phyloP scores from a whole-genome alignment of 30 jellyfish, hydroid and myxozoan species.

The Mastigias papua region DNA sequence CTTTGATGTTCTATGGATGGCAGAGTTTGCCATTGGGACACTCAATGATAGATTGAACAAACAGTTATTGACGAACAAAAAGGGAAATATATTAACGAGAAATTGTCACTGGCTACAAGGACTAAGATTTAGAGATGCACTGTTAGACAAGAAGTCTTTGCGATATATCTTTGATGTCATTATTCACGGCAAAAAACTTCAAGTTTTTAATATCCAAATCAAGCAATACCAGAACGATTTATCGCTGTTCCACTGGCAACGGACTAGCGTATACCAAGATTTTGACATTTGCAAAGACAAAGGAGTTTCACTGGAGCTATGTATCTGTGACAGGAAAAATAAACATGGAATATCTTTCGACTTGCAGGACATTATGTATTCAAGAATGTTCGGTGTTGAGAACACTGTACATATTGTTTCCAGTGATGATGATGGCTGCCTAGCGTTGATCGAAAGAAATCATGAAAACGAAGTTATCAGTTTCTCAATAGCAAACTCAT shows the following conservation, averaged over 20 bases:
- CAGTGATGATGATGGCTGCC: slow-evolving; percentile 18
- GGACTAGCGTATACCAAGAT: slow-evolving; percentile 73
- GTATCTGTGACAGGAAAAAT: slow-evolving; percentile 56
- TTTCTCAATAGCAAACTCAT: slow-evolving; percentile 58
- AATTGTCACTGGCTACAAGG: slow-evolving; percentile 74
- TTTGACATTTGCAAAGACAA: slow-evolving; percentile 70
- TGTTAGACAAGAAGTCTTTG: not conserved
- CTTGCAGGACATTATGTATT: not conserved
- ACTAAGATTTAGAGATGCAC: slow-evolving; percentile 31
- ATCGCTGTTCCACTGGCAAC: slow-evolving; percentile 75
- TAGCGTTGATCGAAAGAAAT: slow-evolving; percentile 51
- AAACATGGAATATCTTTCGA: not conserved
- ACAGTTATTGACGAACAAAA: not conserved
- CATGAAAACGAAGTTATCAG: slow-evolving; percentile 50
- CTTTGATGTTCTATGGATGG: slow-evolving; percentile 78
- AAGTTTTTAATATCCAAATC: slow-evolving; percentile 80
- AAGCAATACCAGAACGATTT: slow-evolving; percentile 5
- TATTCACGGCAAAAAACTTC: slow-evolving; percentile 15
- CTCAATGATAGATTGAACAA: slow-evolving; percentile 59
- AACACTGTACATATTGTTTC: not conserved
- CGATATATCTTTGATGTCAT: slow-evolving; percentile 71
- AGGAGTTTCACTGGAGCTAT: slow-evolving; percentile 73
- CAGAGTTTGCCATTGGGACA: slow-evolving; percentile 85
- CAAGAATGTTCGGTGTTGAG: slow-evolving; percentile 57
- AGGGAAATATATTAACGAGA: not conserved